Conservation (phyloP, 2,113 vertebrate genomes). For the Pteruthius melanotis region DNA sequence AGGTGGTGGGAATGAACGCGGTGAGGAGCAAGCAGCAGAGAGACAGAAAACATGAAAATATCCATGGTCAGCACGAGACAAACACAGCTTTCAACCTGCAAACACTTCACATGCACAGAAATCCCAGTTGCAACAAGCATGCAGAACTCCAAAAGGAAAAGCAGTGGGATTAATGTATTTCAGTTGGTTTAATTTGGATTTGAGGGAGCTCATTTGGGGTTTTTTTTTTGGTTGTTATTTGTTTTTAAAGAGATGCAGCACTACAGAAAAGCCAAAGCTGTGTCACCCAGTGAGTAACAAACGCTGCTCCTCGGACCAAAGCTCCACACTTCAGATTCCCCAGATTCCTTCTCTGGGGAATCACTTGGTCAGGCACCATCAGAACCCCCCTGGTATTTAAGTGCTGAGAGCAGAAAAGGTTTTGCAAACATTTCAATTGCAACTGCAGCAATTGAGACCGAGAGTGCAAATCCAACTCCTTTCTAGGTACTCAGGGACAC, state of each 20-base stretch:
- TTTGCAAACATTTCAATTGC: neutral
- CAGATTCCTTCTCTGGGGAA: neutral
- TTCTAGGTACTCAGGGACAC: neutral
- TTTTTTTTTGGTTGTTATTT: neutral
- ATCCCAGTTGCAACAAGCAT: neutral
- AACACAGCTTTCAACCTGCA: neutral
- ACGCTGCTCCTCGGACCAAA: neutral
- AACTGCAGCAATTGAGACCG: neutral
- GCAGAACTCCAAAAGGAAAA: neutral
- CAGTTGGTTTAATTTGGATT: neutral
- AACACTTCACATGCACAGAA: neutral
- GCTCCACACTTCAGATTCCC: neutral
- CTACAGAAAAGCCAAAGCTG: neutral
- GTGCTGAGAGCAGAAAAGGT: neutral
- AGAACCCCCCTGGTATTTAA: neutral
- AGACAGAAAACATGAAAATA: slow-evolving; percentile 34
- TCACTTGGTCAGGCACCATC: neutral
- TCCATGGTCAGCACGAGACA: neutral
- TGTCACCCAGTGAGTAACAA: neutral
- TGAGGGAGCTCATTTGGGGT: neutral
- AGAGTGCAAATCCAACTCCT: neutral
- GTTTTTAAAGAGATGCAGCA: neutral
- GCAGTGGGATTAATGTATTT: neutral
- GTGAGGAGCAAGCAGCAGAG: slow-evolving; percentile 15
- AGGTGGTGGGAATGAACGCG: slow-evolving; percentile 20